These are phyloP conservation scores for Otolemur garnettii DNA, from an alignment of 2,113 vertebrate genomes.

Conservation along the genomic window DNA sequence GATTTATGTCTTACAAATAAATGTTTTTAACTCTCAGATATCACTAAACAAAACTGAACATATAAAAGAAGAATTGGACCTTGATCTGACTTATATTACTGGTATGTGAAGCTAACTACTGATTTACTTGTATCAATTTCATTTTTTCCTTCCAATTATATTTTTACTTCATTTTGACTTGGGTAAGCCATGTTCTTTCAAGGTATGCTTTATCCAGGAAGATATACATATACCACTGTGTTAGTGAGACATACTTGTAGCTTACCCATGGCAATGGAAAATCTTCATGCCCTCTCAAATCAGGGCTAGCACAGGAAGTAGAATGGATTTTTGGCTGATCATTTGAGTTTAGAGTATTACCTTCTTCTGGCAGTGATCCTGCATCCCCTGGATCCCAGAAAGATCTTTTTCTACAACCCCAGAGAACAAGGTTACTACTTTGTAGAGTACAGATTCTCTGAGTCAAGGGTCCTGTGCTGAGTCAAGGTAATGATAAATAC, in stretches of 20 bases:
- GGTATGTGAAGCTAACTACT: no score
- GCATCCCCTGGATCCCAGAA: not conserved
- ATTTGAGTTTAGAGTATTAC: not conserved
- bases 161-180: no score
- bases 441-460: not conserved
- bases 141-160: no score
- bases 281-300: conserved; percentile 26
- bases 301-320: not conserved
- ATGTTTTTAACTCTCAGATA: not conserved
- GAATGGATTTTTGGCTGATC: not conserved
- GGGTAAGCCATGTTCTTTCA: not conserved
- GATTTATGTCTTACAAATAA: not conserved
- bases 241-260: not conserved
- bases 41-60: no score
- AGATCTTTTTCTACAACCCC: not conserved
- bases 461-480: not conserved
- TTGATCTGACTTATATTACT: no score
- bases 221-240: not conserved
- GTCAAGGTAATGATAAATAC: not conserved
- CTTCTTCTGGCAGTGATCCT: not conserved
- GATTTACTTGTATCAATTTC: no score
- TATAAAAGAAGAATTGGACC: no score
- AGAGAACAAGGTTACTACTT: not conserved
- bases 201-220: not conserved
- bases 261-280: not conserved